Conservation (phyloP, 2,888 invertebrate species). For the Microctonus brassicae region DNA sequence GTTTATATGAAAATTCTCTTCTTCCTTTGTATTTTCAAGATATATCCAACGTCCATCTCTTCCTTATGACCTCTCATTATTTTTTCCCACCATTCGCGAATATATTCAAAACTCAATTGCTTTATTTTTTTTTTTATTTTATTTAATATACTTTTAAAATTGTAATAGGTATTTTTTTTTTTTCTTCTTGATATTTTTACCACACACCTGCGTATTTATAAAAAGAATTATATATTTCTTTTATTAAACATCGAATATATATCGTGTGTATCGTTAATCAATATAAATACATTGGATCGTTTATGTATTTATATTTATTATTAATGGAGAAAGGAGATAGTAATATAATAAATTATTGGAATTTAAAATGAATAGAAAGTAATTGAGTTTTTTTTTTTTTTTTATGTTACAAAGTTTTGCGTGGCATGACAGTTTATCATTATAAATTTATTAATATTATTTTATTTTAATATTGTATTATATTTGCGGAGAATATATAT, state of each 20-base stretch:
- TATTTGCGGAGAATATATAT: slow-evolving; percentile 52
- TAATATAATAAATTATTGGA: slow-evolving; percentile 26
- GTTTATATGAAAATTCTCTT: too few relatives aligned
- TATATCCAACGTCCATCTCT: background rate
- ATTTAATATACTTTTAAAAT: too few relatives aligned
- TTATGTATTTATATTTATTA: background rate
- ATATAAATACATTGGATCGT: background rate
- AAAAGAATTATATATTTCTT: background rate
- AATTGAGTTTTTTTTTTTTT: background rate
- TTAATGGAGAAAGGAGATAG: background rate
- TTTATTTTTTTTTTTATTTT: background rate
- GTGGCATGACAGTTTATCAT: too few relatives aligned
- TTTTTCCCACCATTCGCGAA: slow-evolving; percentile 55
- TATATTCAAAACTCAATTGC: background rate
- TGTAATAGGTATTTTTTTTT: background rate
- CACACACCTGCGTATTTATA: background rate
- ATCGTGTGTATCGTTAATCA: background rate
- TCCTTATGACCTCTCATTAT: slow-evolving; percentile 51
- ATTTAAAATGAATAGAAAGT: slow-evolving; percentile 12
- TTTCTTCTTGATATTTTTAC: background rate
- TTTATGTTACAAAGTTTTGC: too few relatives aligned
- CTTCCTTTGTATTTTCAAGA: slow-evolving; percentile 9
- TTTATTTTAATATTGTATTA: slow-evolving; percentile 25
- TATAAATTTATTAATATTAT: slow-evolving; percentile 3
- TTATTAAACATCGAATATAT: too few relatives aligned